Percentiles rank a stretch among this genome's conserved stretches.
These are phyloP conservation scores for Lytechinus variegatus DNA, from an alignment of 35 echinoderm and acorn worm genomes.

Conservation along the genomic window DNA sequence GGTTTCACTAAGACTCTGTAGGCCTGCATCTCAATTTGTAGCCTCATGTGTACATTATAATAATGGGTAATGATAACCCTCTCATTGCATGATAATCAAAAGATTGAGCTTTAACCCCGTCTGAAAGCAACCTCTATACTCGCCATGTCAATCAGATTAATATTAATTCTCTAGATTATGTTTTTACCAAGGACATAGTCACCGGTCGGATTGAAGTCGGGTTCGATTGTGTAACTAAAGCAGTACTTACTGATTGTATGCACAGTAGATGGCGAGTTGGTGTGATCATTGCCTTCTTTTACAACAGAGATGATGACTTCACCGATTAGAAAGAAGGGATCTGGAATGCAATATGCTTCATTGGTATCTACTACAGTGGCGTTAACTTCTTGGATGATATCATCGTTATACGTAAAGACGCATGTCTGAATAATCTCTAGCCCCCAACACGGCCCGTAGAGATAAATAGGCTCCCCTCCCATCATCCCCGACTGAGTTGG, in stretches of 20 bases:
- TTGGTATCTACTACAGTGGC: conserved; percentile 41
- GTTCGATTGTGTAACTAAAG: too few species aligned
- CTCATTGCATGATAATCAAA: too few species aligned
- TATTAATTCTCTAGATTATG: too few species aligned
- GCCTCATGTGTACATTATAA: too few species aligned
- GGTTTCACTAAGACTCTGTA: too few species aligned
- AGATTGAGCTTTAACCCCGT: too few species aligned
- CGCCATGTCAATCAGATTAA: too few species aligned
- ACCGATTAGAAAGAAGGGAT: conserved; percentile 69
- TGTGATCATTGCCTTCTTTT: not conserved
- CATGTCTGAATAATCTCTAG: not conserved
- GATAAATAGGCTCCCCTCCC: conserved; percentile 59
- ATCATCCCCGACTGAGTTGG: conserved; percentile 57
- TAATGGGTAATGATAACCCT: too few species aligned
- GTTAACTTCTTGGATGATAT: conserved; percentile 40
- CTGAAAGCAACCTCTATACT: too few species aligned
- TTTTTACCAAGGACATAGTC: too few species aligned
- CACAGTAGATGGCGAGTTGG: not conserved
- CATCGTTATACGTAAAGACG: conserved; percentile 6
- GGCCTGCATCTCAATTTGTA: too few species aligned
- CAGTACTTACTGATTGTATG: not conserved
- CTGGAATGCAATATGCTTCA: conserved; percentile 64
- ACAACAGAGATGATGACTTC: conserved; percentile 47
- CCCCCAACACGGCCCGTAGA: conserved; percentile 61
- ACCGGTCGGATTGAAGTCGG: too few species aligned